Base-by-base conservation (phyloP, 2,797 vertebrate species). In the Parauchenoglanis ngamensis region DNA sequence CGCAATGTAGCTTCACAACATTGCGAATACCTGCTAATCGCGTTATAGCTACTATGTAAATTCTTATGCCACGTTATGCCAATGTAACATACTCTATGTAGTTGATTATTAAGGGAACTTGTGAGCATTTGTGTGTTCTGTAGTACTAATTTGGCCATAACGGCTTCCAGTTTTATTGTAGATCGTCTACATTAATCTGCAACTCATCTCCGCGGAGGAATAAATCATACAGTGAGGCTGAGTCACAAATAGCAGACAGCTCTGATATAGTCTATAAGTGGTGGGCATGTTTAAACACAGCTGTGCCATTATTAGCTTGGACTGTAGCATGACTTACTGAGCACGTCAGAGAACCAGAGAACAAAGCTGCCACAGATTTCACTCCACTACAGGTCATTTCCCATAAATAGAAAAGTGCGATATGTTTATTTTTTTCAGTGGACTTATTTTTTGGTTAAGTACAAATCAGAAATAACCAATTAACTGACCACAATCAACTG, bases 331-430 rank as follows among this genome's bases (percentile, higher is more conserved):
- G 46, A 25, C 49, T 65, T 21, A n/a, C 52, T 61, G 86, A 40
- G 56, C 56, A 83, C 79, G 75, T 85, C 79, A 89, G 52, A 21
- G 59, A 11, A 31, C 44, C 59, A 61, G 52, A 44, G 54, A 63
- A 25, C 54, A 88, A 86, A 87, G 76, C 65, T 59, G 82, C 83
- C 85, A 85, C 40, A 44, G 78, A 88, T 31, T 82, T 87, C 35
- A 84, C 35, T 68, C 52, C 12, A 57, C 31, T 67, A 11, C 46
- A 85, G 44, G 44, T 90, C 87, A 90, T 84, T 88, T 61, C 82
- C 90, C 86, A 85, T 88, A 87, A 88, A 89, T 89, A 91, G 86
- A 46, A 67, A 52, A 83, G 23, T 6, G 7, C 8, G 61, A 21
- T 21, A 67, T 28, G 61, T 28, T 59, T 46, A 63, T 40, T 40